Evolutionary conservation across 2,797 vertebrate species (phyloP), one percentile per base, ranked within the genome.

Genomic region (Loriculus beryllinus): DNA sequence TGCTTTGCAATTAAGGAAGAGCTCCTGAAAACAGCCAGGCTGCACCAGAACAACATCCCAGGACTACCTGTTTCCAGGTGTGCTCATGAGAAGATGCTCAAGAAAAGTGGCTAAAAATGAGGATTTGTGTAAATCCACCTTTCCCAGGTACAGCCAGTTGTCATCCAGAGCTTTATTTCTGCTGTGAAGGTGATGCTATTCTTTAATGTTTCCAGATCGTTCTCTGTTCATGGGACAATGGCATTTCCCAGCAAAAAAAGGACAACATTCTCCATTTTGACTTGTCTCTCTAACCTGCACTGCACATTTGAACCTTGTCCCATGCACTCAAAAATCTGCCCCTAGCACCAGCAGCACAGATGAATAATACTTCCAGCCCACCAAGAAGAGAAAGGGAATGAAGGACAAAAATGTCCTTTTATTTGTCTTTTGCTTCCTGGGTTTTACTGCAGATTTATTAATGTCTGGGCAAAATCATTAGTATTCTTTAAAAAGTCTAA

Each of bases 371-470:
- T 77, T 39, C 35, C 71, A 82, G 54, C 33, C 69, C 80, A 75
- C 37, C 69, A 63, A 63, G 52, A 75, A 57, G 26, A 39, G 42
- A 82, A 74, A 82, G 43, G 31, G 40, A 88, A 82, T 15, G 85
- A 91, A 95, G 92, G 89, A 80, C 93, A 85, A 88, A 95, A 91
- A 59, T 5, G 28, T 81, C 59, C 54, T 54, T 78, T 60, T 81
- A 51, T 93, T 93, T 93, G 76, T 78, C 89, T 95, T 70, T 70
- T 64, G 33, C 70, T 68, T 54, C 45, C 67, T 80, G 45, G 49
- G 60, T 65, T 94, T 92, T 90, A 74, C 75, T 85, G 77, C 70
- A 91, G 85, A 82, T 96, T 95, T 96, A 91, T 95, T 92, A 95
- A 92, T 9, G 68, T 80, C 95, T 95, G 92, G 54, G 81, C 17